These are phyloP conservation scores for Campaea margaritaria DNA, from an alignment of 2,888 invertebrate species.

Conservation along the genomic window DNA sequence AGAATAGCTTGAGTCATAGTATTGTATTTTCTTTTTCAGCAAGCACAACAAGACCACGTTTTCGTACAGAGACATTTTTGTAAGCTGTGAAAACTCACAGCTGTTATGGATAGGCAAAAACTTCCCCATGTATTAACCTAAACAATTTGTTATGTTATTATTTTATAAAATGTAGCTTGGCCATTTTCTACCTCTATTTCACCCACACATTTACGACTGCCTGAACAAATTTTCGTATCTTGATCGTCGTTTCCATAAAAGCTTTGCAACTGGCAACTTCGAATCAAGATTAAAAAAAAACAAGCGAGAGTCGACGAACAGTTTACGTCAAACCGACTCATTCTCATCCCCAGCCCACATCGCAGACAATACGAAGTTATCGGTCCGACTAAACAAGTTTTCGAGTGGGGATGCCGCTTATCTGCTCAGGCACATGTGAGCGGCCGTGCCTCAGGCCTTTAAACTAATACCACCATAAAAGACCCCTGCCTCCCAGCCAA, in stretches of 20 bases:
- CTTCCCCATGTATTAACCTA: too few relatives aligned
- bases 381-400: conserved; percentile 79
- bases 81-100: too few relatives aligned
- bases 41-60: too few relatives aligned
- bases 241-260: not conserved
- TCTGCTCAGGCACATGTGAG: conserved; percentile 80
- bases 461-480: conserved; percentile 71
- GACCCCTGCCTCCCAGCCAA: conserved; percentile 70
- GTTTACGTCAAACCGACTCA: conserved; percentile 45
- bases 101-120: too few relatives aligned
- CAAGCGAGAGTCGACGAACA: conserved; percentile 49
- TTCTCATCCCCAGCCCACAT: conserved; percentile 55
- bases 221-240: not conserved
- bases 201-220: too few relatives aligned
- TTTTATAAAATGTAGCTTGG: too few relatives aligned
- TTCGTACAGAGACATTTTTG: too few relatives aligned
- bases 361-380: conserved; percentile 79
- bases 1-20: too few relatives aligned
- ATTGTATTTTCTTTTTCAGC: too few relatives aligned
- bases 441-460: conserved; percentile 75
- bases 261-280: not conserved
- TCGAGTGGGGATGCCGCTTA: conserved; percentile 82
- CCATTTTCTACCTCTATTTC: too few relatives aligned
- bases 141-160: too few relatives aligned
- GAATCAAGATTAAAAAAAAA: not conserved